Conservation (phyloP, 2,888 invertebrate species). For the Perdita meconis region DNA sequence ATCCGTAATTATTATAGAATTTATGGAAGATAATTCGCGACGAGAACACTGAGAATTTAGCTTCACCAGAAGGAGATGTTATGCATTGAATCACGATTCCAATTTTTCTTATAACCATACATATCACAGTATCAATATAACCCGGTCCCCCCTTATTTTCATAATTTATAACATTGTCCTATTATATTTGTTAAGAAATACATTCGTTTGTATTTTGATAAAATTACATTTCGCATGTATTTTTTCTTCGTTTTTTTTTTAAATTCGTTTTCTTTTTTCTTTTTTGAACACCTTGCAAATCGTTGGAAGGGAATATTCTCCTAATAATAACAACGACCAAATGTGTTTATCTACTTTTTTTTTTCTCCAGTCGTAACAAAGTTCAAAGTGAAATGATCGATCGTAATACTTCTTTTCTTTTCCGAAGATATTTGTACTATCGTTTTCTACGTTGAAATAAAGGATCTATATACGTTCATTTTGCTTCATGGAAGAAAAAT, state of each 20-base stretch:
- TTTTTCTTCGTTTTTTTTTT: slow-evolving; percentile 12
- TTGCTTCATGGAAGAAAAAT: slow-evolving; percentile 39
- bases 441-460: slow-evolving; percentile 52
- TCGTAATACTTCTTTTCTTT: slow-evolving; percentile 54
- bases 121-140: slow-evolving; percentile 82
- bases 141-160: slow-evolving; percentile 66
- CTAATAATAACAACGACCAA: slow-evolving; percentile 9
- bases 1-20: not conserved
- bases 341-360: not conserved
- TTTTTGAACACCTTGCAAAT: slow-evolving; percentile 22
- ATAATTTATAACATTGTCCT: slow-evolving; percentile 37
- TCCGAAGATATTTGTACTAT: slow-evolving; percentile 52
- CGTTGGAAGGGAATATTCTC: slow-evolving; percentile 17
- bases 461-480: slow-evolving; percentile 33
- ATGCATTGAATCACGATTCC: slow-evolving; percentile 61
- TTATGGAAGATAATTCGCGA: slow-evolving; percentile 19
- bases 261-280: slow-evolving; percentile 11
- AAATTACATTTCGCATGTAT: slow-evolving; percentile 23
- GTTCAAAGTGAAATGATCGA: slow-evolving; percentile 28
- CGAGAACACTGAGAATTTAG: slow-evolving; percentile 13
- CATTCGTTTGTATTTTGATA: slow-evolving; percentile 42
- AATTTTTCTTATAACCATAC: slow-evolving; percentile 76
- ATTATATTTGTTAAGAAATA: slow-evolving; percentile 46
- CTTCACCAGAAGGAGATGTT: slow-evolving; percentile 31
- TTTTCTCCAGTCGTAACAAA: slow-evolving; percentile 15